Conservation (phyloP, 2,113 vertebrate genomes). For the Jaculus jaculus region DNA sequence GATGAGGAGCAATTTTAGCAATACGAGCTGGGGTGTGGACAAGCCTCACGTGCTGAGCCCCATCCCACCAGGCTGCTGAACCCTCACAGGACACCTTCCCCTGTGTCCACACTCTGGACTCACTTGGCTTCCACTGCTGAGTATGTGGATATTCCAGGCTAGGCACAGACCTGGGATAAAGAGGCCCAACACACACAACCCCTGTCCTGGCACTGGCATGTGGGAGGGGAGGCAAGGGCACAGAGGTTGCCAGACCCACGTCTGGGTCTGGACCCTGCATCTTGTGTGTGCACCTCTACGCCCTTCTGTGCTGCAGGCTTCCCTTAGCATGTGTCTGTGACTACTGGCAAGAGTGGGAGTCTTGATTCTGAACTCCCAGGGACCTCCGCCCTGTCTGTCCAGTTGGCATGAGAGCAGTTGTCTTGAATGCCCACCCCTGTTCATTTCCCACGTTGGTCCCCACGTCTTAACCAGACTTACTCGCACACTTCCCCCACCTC, state of each 20-base stretch:
- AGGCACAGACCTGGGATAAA: background rate
- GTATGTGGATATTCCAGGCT: background rate
- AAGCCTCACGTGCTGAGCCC: background rate
- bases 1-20: no score
- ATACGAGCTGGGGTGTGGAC: background rate
- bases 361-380: no score
- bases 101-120: background rate
- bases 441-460: background rate
- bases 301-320: background rate
- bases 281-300: background rate
- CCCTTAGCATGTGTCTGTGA: no score
- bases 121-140: background rate
- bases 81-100: background rate
- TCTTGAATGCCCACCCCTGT: no score
- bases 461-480: background rate
- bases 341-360: no score
- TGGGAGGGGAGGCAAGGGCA: background rate
- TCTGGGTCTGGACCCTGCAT: background rate
- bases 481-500: no score
- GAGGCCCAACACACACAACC: background rate
- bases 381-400: background rate
- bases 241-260: background rate
- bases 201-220: background rate
- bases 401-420: background rate
- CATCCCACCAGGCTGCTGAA: background rate